Base-by-base conservation (phyloP, 1,140 invertebrate genomes). In the Drosophila pandora region DNA sequence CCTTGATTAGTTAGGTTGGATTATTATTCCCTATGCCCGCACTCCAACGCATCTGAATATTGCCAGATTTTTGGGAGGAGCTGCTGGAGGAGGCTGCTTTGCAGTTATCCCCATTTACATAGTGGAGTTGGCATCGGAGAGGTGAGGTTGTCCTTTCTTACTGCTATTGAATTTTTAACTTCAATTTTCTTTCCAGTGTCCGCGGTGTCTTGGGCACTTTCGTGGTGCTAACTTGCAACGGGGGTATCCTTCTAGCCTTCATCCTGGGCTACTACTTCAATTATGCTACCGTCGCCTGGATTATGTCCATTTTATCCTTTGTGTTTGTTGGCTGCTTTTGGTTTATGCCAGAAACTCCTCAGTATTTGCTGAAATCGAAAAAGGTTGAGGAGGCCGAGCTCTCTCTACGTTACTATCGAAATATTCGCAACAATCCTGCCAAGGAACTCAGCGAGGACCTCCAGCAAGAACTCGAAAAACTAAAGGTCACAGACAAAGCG, bases 341-440 rank as follows among this genome's bases (percentile, higher is more conserved):
- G 9, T 92, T 92, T 5, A 92, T 94, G 90, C 93, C 93, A 0
- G 93, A 94, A 63, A 93, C 93, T 0, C 93, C 93, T 0, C 92
- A 92, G 32, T 92, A 92, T 45, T 75, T 94, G 50, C 88, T 93
- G 22, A 93, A 93, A 32, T 78, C 90, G n/a, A 93, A 93, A n/a
- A 93, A 92, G 50, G 55, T 91, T 8, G 69, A 92, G 74, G 76
- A 83, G 68, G 91, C 91, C 0, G 89, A 92, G 34, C 53, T 75
- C 1, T 65, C 91, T 0, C 37, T 91, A 17, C 75, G 83, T 0
- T 92, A 89, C 10, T 92, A 88, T 67, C 76, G 85, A 17, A 91
- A 92, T 47, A 76, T 90, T 12, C 48, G 64, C 0, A n/a, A 53
- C 0, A 54, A 56, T 23, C 56, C 60, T 1, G 69, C 77, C 12